Evolutionary conservation across 2,113 vertebrate genomes (phyloP), one percentile per base, ranked within the genome.

Genomic region (Typhlomys cinereus): DNA sequence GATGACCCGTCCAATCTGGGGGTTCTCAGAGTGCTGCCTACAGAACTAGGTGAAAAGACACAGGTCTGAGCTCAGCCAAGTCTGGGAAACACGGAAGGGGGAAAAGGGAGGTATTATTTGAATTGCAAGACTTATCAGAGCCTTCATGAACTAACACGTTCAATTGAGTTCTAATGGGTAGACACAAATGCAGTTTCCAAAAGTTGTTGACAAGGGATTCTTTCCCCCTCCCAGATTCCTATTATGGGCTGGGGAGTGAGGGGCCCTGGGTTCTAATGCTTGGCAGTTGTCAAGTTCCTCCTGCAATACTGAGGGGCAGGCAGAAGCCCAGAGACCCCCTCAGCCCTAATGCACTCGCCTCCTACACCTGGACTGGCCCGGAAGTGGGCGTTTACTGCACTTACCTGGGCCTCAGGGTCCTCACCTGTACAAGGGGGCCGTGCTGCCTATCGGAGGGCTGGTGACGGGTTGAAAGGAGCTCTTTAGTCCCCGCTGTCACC

Each of bases 221-320:
- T 20, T 27, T 31, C 25, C 6, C 15, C 57, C 18, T 46, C 6
- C 69, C 50, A 39, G 39, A 31, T 21, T 73, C 78, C 3, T 20
- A 64, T 74, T 10, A 44, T n/a, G 21, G 57, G 25, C 27, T n/a
- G 66, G 27, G 44, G 48, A 23, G 27, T 10, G 29, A 29, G 94
- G 41, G 50, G 18, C 23, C 54, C 76, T 9, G 62, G 93, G 39
- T 29, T 69, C 52, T 11, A 11, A 62, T 41, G 12, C 57, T 18
- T 9, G 48, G 21, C 46, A 3, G 23, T 7, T 25, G 52, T 36
- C 27, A n/a, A 34, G 88, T 25, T 54, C 50, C 52, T 44, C 46
- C 66, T 4, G 2, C 31, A n/a, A 1, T 1, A 1, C 0, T 31
- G 17, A 75, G 17, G 31, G 46, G 5, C 4, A 1, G 7, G 36